phyloP scores from a whole-genome alignment of 2,888 invertebrate species.

The Chalcosyrphus nemorum region DNA sequence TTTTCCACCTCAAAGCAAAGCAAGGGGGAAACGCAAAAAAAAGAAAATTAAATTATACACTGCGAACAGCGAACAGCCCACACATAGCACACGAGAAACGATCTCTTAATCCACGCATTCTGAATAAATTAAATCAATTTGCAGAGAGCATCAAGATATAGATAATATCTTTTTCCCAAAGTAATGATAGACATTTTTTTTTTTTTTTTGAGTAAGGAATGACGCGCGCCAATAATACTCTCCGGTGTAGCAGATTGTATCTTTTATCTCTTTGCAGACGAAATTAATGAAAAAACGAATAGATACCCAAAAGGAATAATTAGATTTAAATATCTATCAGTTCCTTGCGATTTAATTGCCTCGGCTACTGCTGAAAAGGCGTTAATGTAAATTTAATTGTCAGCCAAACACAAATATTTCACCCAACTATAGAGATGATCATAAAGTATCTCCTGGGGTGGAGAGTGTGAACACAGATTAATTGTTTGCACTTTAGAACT shows the following conservation, averaged over 20 bases:
- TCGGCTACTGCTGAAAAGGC: slow-evolving; percentile 7
- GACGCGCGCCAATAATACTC: slow-evolving; percentile 3
- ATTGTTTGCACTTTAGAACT: slow-evolving; percentile 20
- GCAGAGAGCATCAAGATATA: slow-evolving; percentile 11
- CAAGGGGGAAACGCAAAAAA: background rate
- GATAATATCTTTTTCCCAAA: slow-evolving; percentile 1
- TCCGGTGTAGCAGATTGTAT: background rate
- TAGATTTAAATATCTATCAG: slow-evolving; percentile 7
- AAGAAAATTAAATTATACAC: slow-evolving; percentile 14
- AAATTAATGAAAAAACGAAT: background rate
- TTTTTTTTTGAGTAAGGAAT: background rate
- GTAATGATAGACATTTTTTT: slow-evolving; percentile 14
- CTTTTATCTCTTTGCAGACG: background rate
- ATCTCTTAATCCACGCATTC: slow-evolving; percentile 59
- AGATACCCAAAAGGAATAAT: slow-evolving; percentile 8
- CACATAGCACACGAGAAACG: slow-evolving; percentile 1
- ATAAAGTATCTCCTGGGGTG: background rate
- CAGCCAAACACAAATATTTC: slow-evolving; percentile 2
- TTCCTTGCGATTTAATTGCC: slow-evolving; percentile 22
- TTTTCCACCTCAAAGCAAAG: slow-evolving; percentile 26
- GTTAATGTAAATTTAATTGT: slow-evolving; percentile 39
- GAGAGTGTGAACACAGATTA: slow-evolving; percentile 13
- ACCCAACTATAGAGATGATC: background rate
- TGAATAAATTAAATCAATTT: slow-evolving; percentile 56
- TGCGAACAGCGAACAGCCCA: slow-evolving; percentile 20